These are phyloP conservation scores for Sciaenops ocellatus DNA, from an alignment of 2,797 vertebrate genomes.

Conservation along the genomic window DNA sequence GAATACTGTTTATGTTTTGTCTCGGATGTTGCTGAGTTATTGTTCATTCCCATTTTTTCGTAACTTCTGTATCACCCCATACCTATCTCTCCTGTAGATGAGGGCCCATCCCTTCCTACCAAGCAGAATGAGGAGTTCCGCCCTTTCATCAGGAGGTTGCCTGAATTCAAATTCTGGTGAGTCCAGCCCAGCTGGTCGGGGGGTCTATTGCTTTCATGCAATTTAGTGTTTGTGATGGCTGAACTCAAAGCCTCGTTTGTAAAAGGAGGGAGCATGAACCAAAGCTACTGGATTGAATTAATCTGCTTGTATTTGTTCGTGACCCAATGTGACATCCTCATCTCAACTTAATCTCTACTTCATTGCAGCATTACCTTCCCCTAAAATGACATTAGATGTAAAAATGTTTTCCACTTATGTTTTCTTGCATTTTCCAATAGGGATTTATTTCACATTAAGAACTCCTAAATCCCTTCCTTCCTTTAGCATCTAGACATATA, in stretches of 20 bases:
- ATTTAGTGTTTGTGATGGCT: neutral
- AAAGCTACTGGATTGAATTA: neutral
- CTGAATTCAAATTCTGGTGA: slow-evolving; percentile 99
- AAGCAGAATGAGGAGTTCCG: slow-evolving; percentile 99
- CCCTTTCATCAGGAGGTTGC: slow-evolving; percentile 98
- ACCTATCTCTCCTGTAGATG: slow-evolving; percentile 84
- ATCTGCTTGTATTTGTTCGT: slow-evolving; percentile 23
- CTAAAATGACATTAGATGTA: neutral
- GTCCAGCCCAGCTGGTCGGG: slow-evolving; percentile 7
- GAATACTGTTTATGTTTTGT: neutral
- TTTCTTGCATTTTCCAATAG: neutral
- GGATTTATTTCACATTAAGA: neutral
- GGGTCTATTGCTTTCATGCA: slow-evolving; percentile 7
- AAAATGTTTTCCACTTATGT: neutral
- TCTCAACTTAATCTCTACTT: neutral
- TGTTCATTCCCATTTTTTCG: too few relatives aligned
- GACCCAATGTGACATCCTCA: neutral
- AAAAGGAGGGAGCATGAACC: slow-evolving; percentile 17
- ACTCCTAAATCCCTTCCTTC: neutral
- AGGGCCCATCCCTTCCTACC: slow-evolving; percentile 96
- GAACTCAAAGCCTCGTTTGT: slow-evolving; percentile 1
- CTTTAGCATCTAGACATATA: neutral
- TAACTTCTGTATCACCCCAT: slow-evolving; percentile 2
- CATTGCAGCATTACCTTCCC: neutral
- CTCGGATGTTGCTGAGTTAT: neutral